phyloP scores from a whole-genome alignment of 2,113 vertebrate genomes.

The Thalassarche chlororhynchos region DNA sequence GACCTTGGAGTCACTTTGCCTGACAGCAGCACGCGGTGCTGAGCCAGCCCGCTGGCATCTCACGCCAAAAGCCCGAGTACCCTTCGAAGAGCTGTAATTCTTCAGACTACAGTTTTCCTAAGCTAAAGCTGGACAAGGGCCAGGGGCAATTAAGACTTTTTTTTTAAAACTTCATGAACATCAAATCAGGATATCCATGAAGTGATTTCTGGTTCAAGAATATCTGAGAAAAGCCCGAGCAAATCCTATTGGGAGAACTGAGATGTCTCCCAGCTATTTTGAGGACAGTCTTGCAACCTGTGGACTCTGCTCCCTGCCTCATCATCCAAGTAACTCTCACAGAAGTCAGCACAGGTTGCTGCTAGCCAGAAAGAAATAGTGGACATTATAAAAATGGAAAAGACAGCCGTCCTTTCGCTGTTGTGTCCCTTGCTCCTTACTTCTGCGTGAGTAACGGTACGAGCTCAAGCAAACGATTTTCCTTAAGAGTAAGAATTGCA shows the following conservation, averaged over 20 bases:
- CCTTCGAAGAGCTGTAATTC: not conserved
- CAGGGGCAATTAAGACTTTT: not conserved
- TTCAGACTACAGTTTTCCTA: not conserved
- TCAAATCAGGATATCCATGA: not conserved
- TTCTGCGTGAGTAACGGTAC: accelerated
- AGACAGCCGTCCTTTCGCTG: accelerated
- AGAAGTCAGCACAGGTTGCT: not conserved
- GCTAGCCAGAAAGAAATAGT: not conserved
- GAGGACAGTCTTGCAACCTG: not conserved
- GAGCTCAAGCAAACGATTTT: not conserved
- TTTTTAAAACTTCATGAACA: not conserved
- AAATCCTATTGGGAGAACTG: not conserved
- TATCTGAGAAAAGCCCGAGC: not conserved
- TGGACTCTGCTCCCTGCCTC: not conserved
- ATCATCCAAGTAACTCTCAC: not conserved
- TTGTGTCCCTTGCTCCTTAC: not conserved
- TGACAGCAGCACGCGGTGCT: not conserved
- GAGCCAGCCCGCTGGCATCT: not conserved
- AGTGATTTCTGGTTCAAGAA: not conserved
- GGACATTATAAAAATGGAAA: not conserved
- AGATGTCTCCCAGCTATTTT: not conserved
- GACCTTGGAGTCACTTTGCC: not conserved
- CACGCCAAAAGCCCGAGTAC: accelerated
- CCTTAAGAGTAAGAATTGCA: not conserved
- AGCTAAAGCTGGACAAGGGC: not conserved